Base-by-base conservation (phyloP, 2,797 vertebrate genomes). In the Gymnothorax reevesii region DNA sequence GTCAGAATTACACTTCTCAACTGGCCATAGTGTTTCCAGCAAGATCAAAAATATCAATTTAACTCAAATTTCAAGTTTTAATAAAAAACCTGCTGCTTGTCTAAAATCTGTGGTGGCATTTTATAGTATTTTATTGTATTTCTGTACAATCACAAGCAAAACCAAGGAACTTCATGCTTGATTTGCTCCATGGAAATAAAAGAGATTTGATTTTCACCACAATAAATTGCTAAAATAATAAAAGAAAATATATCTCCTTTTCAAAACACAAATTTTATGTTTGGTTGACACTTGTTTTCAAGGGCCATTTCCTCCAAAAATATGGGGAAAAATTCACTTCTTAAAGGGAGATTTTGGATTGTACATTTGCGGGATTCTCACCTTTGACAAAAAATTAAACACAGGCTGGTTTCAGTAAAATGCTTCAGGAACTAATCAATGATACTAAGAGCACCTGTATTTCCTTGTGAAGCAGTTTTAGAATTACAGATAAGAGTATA, bases 341-440 rank as follows among this genome's bases (percentile, higher is more conserved):
- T 33, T 59, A 57, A 55, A 33, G 15, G 6, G 54, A 87, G 60
- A 57, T 27, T 25, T 49, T 57, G 69, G 27, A 52, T 64, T 80
- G 59, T 71, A 75, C 54, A 62, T 54, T 82, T 82, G 82, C 15
- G 80, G 12, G 54, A 54, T 57, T 33, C 75, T 80, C 82, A 69
- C 82, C 73, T 49, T 49, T 25, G 75, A 80, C 64, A 66, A 57
- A 69, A 85, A 62, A n/a, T 80, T 12, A 84, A 8, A 64, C 59
- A 84, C 52, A 27, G 60, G 71, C 13, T 17, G 86, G 57, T 64
- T 84, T 57, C 57, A 66, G n/a, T 7, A 55, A 25, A 22, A 22
- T 60, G 60, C 57, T 87, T 82, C 64, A 73, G 69, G 69, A 57
- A 85, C 84, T 84, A 82, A 85, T 82, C 87, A 20, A 79, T 62